Base-by-base conservation (phyloP, 2,888 invertebrate genomes). In the Odontocolon sp. region DNA sequence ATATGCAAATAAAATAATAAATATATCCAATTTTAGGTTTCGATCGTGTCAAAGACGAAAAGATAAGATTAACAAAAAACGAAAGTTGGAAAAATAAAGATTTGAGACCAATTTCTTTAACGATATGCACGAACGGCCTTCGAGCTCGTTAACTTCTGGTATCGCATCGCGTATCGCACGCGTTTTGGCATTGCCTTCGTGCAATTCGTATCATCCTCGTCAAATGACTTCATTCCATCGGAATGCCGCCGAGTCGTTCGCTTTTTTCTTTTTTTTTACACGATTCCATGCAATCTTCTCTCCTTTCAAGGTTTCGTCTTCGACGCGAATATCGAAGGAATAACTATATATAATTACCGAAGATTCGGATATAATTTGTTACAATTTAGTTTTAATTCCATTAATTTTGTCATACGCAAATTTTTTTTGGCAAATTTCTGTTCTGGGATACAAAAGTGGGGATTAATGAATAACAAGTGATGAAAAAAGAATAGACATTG, bases 211-310 rank as follows among this genome's bases (percentile, higher is more conserved):
- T 71, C 59, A 69, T 68, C 73, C 71, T 56, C 73, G 52, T 23
- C 50, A 42, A 68, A 63, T 86, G 87, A 85, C 82, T 83, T 83
- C 80, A 83, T 68, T 79, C 79, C 31, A 63, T 50, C 73, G 85
- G 84, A 87, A 87, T 87, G 84, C 79, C 80, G 80, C 11, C 26
- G 3, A 50, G 69, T 71, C 71, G 69, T 69, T 71, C 72, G 79
- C 66, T 70, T 56, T 45, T 14, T 31, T 38, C 21, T 52, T n/a
- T 9, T 18, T 75, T 61, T 59, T 52, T 80, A 69, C 59, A 36
- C 38, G 52, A 50, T 66, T 33, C 18, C 50, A 33, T 64, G 59
- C 42, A 59, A 59, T 59, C 59, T 59, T 42, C 59, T 11, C 59
- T 40, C 42, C 18, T 54, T 18, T 54, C 54, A 11, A 56, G 23